These are phyloP conservation scores for Grammomys dolichurus DNA, from an alignment of 2,113 vertebrate species.

Conservation along the genomic window DNA sequence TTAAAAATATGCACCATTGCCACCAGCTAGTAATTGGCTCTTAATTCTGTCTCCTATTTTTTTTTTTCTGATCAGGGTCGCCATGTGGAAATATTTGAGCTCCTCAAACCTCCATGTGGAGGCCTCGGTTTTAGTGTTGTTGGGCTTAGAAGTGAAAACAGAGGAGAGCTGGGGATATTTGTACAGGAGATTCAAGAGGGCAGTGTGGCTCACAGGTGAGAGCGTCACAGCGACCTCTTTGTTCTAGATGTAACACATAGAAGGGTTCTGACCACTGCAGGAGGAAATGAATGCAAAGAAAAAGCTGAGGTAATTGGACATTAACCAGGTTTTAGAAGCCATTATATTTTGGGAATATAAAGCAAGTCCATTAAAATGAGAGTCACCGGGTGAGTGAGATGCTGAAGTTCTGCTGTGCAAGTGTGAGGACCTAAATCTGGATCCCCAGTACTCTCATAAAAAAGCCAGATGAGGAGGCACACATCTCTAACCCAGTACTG, in stretches of 20 bases:
- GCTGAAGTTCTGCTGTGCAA: not conserved
- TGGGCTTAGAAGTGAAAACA: slow-evolving; percentile 95
- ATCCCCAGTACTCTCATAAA: not conserved
- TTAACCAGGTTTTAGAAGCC: not conserved
- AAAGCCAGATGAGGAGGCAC: not conserved
- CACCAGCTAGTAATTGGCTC: not conserved
- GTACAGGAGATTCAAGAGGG: slow-evolving; percentile 96
- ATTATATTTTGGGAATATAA: slow-evolving; percentile 1
- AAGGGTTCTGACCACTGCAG: not conserved
- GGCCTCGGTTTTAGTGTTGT: slow-evolving; percentile 97
- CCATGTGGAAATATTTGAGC: slow-evolving; percentile 91
- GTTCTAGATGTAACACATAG: not conserved
- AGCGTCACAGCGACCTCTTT: not conserved
- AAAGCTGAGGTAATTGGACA: not conserved
- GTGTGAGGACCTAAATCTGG: not conserved
- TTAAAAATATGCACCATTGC: not conserved
- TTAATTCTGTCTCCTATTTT: slow-evolving; percentile 18
- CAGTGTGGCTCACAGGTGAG: slow-evolving; percentile 93
- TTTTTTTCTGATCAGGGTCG: slow-evolving; percentile 90
- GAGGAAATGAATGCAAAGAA: not conserved
- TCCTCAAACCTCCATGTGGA: slow-evolving; percentile 92
- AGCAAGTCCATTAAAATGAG: not conserved
- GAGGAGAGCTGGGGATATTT: slow-evolving; percentile 96
- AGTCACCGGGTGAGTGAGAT: not conserved
- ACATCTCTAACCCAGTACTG: not conserved